Base-by-base conservation (phyloP, 2,113 vertebrate species). In the Leptobrachium ailaonicum region DNA sequence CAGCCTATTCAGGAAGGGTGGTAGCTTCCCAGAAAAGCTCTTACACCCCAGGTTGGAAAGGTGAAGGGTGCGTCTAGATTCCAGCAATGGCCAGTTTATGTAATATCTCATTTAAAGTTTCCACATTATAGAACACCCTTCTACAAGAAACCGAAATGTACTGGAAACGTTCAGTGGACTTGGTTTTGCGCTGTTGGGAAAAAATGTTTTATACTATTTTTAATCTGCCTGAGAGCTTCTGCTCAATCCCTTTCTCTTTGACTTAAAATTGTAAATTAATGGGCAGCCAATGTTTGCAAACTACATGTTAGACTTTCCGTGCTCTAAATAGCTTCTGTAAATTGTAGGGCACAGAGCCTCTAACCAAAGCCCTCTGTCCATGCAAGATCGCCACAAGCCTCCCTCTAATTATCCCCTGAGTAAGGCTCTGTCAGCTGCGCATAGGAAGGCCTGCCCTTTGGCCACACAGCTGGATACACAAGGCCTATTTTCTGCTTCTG, bases 191-290 rank as follows among this genome's bases (percentile, higher is more conserved):
- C 20, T 32, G 20, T 32, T 32, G 11, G 47, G 13, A 44, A 43
- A 11, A 2, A 14, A 20, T 14, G 12, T 42, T 60, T 1, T 44
- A 9, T 20, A 7, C 45, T 54, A 64, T 79, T 79, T 79, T 66
- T 42, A 58, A 2, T 20, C 43, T 42, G 11, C 50, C 13, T n/a
- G 72, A 71, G 32, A 43, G 63, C 69, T 44, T 4, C 4, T 44
- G 2, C 53, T n/a, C 11, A 40, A 64, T 56, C 44, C 69, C 20
- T 58, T 44, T 67, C 41, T 50, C 62, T 45, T n/a, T 1, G 3
- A 6, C 11, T 10, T 44, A 32, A 64, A 42, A 56, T 32, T 13
- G 47, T 80, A 73, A 60, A 80, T 80, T 66, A 80, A 45, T 73
- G 71, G 41, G 6, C 9, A 41, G n/a, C 4, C 45, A 12, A 44